Percentiles rank a stretch among this genome's conserved stretches.
These are phyloP conservation scores for Notocelia uddmanniana DNA, from an alignment of 2,888 invertebrate species.

Conservation along the genomic window DNA sequence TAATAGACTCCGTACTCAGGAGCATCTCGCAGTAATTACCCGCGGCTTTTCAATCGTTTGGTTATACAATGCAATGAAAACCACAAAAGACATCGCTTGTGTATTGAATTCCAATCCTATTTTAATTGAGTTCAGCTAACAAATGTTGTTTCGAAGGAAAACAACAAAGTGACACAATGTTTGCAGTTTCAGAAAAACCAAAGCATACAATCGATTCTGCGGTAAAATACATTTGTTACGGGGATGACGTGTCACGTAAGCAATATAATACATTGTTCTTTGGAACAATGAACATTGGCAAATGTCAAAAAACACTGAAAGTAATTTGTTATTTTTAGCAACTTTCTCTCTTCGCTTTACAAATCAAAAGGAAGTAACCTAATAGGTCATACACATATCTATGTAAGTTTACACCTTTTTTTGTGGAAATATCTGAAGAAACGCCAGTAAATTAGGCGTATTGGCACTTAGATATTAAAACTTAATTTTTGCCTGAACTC, in stretches of 20 bases:
- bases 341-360: conserved; percentile 31
- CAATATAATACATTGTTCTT: conserved; percentile 47
- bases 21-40: conserved; percentile 24
- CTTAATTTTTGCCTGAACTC: too few species aligned
- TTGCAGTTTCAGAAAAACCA: conserved; percentile 46
- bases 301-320: conserved; percentile 43
- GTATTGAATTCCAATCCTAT: not conserved
- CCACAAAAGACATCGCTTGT: conserved; percentile 4
- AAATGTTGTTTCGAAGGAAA: conserved; percentile 31
- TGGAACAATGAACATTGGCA: conserved; percentile 40
- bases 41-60: conserved; percentile 7
- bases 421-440: too few species aligned
- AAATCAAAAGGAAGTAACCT: conserved; percentile 28
- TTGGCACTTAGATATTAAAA: too few species aligned
- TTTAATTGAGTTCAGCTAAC: not conserved
- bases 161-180: conserved; percentile 37
- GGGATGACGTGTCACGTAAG: conserved; percentile 52
- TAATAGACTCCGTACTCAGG: conserved; percentile 20
- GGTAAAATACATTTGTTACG: conserved; percentile 48
- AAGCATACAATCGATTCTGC: conserved; percentile 48
- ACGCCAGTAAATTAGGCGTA: too few species aligned
- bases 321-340: conserved; percentile 43
- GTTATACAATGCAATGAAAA: conserved; percentile 23
- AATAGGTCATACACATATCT: too few species aligned
- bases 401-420: too few species aligned